Evolutionary conservation across 2,113 vertebrate species (phyloP).

Genomic region (Indicator indicator): DNA sequence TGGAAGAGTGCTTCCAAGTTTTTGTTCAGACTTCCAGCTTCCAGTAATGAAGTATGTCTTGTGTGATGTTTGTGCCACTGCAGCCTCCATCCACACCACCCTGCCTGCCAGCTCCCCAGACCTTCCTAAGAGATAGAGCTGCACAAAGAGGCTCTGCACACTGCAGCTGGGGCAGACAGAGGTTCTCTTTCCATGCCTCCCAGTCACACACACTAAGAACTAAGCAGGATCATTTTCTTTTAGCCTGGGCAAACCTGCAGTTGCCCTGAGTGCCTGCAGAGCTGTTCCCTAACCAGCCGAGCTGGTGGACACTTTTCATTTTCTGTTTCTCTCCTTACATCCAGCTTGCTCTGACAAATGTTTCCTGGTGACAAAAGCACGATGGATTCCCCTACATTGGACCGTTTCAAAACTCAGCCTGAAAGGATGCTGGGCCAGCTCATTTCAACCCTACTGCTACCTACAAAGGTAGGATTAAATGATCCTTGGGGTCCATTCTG

Average conservation of each 20-base stretch:
- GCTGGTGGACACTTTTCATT: neutral
- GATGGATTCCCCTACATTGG: neutral
- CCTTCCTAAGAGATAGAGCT: neutral
- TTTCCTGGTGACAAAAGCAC: neutral
- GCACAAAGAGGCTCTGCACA: neutral
- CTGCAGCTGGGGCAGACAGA: accelerated
- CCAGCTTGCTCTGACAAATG: neutral
- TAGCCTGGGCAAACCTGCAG: neutral
- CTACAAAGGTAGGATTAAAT: no score
- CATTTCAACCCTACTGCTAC: no score
- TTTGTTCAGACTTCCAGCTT: neutral
- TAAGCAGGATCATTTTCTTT: neutral
- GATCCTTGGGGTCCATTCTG: no score
- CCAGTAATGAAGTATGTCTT: accelerated
- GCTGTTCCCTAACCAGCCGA: neutral
- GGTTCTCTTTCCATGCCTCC: neutral
- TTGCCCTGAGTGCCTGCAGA: neutral
- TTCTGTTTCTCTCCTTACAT: neutral
- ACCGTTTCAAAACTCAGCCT: no score
- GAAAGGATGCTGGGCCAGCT: no score
- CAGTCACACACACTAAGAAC: accelerated
- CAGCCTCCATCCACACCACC: neutral
- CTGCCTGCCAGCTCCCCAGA: neutral
- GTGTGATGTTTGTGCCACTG: neutral
- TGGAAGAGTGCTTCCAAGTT: accelerated